phyloP scores from a whole-genome alignment of 2,888 invertebrate species.

The Sphaerophoria taeniata region DNA sequence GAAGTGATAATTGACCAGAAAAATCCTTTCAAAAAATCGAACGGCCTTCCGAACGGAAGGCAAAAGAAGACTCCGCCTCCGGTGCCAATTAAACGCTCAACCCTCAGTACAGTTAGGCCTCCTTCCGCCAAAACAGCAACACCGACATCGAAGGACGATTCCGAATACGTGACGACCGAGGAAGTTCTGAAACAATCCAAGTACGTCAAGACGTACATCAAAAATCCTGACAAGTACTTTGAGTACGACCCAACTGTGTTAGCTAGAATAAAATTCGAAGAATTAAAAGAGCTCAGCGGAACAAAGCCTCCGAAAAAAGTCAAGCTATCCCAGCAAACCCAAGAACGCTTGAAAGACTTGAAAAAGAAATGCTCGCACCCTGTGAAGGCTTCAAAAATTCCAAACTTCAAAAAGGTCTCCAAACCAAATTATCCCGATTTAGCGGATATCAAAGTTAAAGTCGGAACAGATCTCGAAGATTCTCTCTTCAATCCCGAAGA shows the following conservation, averaged over 20 bases:
- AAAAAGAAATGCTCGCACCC: conserved; percentile 76
- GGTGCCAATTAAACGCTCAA: conserved; percentile 79
- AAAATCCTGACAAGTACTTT: conserved; percentile 82
- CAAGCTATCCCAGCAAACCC: conserved; percentile 73
- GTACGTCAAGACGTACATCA: conserved; percentile 82
- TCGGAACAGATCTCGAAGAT: conserved; percentile 80
- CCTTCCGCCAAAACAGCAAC: conserved; percentile 75
- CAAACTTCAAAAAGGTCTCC: conserved; percentile 81
- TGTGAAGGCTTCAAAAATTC: conserved; percentile 75
- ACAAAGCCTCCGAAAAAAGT: conserved; percentile 77
- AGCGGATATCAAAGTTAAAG: conserved; percentile 81
- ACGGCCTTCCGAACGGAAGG: conserved; percentile 61
- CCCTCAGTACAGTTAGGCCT: conserved; percentile 77
- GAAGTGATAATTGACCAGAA: conserved; percentile 82
- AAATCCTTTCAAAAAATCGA: conserved; percentile 81
- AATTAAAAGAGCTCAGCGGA: conserved; percentile 77
- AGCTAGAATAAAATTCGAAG: conserved; percentile 80
- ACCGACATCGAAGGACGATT: conserved; percentile 76
- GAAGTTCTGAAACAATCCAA: conserved; percentile 82
- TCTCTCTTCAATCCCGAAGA: conserved; percentile 81
- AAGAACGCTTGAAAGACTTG: conserved; percentile 77
- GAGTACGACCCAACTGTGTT: conserved; percentile 82
- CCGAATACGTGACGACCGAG: conserved; percentile 82
- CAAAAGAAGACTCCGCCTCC: conserved; percentile 79
- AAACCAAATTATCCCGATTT: conserved; percentile 82